Evolutionary conservation across 2,113 vertebrate genomes (phyloP), one percentile per base, ranked within the genome.

Genomic region (Oryzias curvinotus): DNA sequence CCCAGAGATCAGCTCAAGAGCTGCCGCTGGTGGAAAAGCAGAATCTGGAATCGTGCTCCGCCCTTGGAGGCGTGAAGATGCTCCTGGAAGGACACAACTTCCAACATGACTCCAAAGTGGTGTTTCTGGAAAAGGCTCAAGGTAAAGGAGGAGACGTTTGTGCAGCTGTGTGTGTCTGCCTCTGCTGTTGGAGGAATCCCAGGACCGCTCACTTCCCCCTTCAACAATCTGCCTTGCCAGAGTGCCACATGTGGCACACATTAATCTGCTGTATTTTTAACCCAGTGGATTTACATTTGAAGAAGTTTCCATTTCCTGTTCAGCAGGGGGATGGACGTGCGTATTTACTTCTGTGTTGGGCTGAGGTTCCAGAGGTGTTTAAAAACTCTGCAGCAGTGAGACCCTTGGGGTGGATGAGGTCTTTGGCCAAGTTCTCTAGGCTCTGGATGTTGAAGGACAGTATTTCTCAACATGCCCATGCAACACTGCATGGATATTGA

Each of bases 71-170:
- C 46, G 94, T 95, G 80, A 94, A 92, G 88, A 96, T 99, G 93
- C 73, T 94, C 17, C 87, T 99, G 62, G 93, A 93, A 0, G 97
- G 97, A 64, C 97, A 98, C 84, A 99, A 99, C 90, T 98, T 99
- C 80, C 93, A 96, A 82, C 94, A 91, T 48, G 97, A 98, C 85
- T 99, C 96, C 79, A 98, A 98, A 81, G 97, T 99, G 84, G 87
- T 99, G 86, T 99, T 99, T 44, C 94, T 99, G 93, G 97, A 99
- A 84, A 98, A 98, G 89, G 95, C 95, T 1, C 96, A 96, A 95
- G 97, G 97, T 98, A 85, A 84, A 92, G 46, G 77, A 48, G 26
- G 52, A 59, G 26, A 13, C 26, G 14, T 45, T 53, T 76, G 46
- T 70, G 51, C 65, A 30, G 71, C 53, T 73, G 46, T 73, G 56